Conservation (phyloP, 2,888 invertebrate genomes). For the Gymnocheta viridis region DNA sequence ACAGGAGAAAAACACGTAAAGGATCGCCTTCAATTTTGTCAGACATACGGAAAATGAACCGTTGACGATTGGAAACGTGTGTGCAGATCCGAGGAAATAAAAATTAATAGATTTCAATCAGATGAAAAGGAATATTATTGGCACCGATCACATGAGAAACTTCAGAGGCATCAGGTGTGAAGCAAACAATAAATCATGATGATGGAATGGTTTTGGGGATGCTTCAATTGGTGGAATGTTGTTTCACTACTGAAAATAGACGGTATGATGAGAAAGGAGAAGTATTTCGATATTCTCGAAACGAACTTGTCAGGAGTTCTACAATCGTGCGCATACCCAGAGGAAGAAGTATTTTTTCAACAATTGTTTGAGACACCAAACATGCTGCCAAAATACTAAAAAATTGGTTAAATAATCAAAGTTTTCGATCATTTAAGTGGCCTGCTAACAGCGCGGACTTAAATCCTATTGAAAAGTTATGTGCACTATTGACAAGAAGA, state of each 20-base stretch:
- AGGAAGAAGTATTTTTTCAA: not conserved
- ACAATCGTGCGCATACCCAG: not conserved
- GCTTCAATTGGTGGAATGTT: too few species aligned
- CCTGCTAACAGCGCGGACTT: too few species aligned
- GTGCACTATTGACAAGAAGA: not conserved
- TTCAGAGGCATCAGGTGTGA: not conserved
- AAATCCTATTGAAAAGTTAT: not conserved
- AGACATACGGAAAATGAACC: not conserved
- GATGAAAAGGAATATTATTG: not conserved
- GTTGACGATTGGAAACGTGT: not conserved
- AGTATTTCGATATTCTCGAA: not conserved
- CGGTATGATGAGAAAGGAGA: not conserved
- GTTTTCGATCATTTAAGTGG: not conserved
- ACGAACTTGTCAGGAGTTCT: not conserved
- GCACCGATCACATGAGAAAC: not conserved
- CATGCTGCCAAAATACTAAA: not conserved
- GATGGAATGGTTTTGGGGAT: not conserved
- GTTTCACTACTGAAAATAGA: too few species aligned
- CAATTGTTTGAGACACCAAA: too few species aligned
- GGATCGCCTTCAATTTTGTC: not conserved
- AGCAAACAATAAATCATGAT: not conserved
- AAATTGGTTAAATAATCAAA: not conserved
- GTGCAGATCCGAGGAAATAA: not conserved
- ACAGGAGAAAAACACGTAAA: not conserved
- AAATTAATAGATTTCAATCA: not conserved